Evolutionary conservation across 1,140 invertebrate genomes (phyloP), one percentile per base, ranked within the genome.

Genomic region (Hestina assimilis): DNA sequence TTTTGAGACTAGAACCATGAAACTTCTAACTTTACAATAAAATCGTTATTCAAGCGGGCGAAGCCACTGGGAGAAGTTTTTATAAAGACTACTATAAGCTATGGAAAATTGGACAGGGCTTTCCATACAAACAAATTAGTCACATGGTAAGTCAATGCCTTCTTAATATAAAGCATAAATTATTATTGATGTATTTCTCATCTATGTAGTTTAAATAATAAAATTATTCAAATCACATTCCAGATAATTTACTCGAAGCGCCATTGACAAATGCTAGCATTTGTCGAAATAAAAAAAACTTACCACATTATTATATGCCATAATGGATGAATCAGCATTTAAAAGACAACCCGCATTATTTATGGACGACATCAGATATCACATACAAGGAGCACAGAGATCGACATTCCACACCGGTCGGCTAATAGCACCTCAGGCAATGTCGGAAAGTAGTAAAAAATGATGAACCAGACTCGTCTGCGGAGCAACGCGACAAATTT

Each of bases 401-500:
- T 58, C 63, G 69, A 73, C 78, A 67, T 69, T 75, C 66, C 53
- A 21, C 33, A 55, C 51, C 47, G 53, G 58, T 53, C 63, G 63
- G 58, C 45, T 65, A 61, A 65, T 65, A 61, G 58, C 62, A 59
- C 35, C 63, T 64, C 57, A 53, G 46, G 57, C 69, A 54, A 75
- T 69, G 74, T 72, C 72, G 64, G 69, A 74, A 74, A 76, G 64
- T 71, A 80, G 78, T 76, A 79, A 72, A 83, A 72, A 75, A 76
- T 65, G 72, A 78, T 82, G 75, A 66, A 79, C 72, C 72, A 69
- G 66, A 64, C 64, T 74, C 72, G 79, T 78, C 73, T 66, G 69
- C 64, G 8, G 40, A 64, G 70, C 64, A 75, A 84, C 69, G 72
- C 81, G 83, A 84, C 81, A 87, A 75, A 82, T 78, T 84, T 66